phyloP scores from a whole-genome alignment of 2,113 vertebrate species.

The Chloropsis hardwickii region DNA sequence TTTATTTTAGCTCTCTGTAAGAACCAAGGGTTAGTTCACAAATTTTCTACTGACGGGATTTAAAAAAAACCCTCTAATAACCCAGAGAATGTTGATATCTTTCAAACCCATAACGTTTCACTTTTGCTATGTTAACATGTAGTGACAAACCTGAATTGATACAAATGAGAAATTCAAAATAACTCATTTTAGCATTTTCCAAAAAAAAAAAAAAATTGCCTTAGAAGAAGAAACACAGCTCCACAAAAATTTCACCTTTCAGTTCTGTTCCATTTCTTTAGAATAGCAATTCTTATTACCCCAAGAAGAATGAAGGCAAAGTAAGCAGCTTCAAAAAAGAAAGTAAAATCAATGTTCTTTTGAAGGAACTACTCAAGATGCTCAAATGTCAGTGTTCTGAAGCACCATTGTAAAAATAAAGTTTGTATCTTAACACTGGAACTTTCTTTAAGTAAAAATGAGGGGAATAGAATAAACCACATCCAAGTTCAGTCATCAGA shows the following conservation, averaged over 20 bases:
- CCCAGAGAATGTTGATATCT: not conserved
- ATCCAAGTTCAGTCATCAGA: not conserved
- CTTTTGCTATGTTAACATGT: not conserved
- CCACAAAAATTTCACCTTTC: not conserved
- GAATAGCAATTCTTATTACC: not conserved
- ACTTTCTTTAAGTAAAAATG: not conserved
- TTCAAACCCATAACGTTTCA: not conserved
- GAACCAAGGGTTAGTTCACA: not conserved
- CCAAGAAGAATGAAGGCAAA: not conserved
- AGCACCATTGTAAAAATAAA: not conserved
- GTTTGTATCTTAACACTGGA: not conserved
- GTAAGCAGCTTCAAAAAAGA: not conserved
- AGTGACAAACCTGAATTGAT: not conserved
- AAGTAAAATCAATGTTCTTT: not conserved
- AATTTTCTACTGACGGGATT: not conserved
- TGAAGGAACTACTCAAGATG: not conserved
- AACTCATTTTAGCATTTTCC: not conserved
- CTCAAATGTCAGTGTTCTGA: not conserved
- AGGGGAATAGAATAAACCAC: not conserved
- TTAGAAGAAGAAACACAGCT: not conserved
- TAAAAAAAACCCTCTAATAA: not conserved
- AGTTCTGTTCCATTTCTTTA: not conserved
- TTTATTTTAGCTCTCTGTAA: not conserved
- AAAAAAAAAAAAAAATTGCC: not conserved
- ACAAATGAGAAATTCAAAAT: not conserved